Evolutionary conservation across 2,797 vertebrate genomes (phyloP).

Genomic region (Australoheros facetus): DNA sequence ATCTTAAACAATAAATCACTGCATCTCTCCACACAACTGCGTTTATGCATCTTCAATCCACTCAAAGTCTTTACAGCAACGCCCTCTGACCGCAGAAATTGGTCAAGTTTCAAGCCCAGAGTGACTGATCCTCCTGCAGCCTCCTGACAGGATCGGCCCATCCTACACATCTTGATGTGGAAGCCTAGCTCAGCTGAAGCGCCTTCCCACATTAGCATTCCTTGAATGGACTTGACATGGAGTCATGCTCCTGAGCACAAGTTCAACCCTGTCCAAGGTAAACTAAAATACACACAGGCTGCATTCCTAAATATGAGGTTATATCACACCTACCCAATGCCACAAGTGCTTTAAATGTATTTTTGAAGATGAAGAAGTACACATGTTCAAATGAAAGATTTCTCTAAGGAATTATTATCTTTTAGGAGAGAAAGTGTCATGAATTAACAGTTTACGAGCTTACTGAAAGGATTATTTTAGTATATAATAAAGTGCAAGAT

Average conservation of each 20-base stretch:
- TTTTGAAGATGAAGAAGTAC: slow-evolving; percentile 11
- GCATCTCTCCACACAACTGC: background rate
- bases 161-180: slow-evolving; percentile 7
- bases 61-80: slow-evolving; percentile 5
- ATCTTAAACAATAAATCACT: slow-evolving; percentile 17
- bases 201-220: background rate
- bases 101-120: slow-evolving; percentile 44
- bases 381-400: background rate
- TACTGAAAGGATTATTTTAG: background rate
- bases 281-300: slow-evolving; percentile 52
- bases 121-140: slow-evolving; percentile 29
- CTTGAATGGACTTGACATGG: slow-evolving; percentile 58
- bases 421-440: background rate
- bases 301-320: slow-evolving; percentile 69
- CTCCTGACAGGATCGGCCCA: background rate
- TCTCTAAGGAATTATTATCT: background rate
- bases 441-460: background rate
- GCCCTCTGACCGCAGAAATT: slow-evolving; percentile 52
- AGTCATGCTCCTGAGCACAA: slow-evolving; percentile 58
- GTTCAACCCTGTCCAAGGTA: slow-evolving; percentile 72
- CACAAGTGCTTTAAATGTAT: slow-evolving; percentile 19
- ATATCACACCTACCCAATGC: slow-evolving; percentile 46
- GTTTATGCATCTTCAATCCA: slow-evolving; percentile 41
- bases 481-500: slow-evolving; percentile 3
- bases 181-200: slow-evolving; percentile 6